Evolutionary conservation across 1,140 invertebrate species (phyloP).

Genomic region (Cotesia chilonis): DNA sequence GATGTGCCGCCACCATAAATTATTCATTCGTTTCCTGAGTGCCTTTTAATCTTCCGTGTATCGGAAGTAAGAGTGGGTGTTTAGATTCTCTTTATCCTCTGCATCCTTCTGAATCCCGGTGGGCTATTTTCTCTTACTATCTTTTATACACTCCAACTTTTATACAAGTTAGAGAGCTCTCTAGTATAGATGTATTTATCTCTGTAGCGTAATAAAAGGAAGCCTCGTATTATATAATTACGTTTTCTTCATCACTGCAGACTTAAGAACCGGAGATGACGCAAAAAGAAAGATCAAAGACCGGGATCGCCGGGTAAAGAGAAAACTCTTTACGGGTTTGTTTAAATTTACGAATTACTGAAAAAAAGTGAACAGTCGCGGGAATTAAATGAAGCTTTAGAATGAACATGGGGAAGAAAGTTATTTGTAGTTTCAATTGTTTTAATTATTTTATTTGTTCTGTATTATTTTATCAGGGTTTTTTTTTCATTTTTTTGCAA

Average conservation of each 20-base stretch:
- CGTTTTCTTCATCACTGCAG: conserved; percentile 22
- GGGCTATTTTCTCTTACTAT: conserved; percentile 21
- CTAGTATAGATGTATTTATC: background rate
- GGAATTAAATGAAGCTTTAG: background rate
- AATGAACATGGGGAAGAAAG: too few species aligned
- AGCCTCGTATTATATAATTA: conserved; percentile 25
- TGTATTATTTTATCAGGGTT: too few species aligned
- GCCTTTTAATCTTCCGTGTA: conserved; percentile 32
- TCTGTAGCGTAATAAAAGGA: background rate
- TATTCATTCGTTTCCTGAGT: conserved; percentile 33
- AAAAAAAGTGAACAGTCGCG: background rate
- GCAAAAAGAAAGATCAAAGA: conserved; percentile 2
- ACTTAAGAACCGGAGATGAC: conserved; percentile 22
- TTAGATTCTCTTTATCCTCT: conserved; percentile 29
- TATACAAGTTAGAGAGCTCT: background rate
- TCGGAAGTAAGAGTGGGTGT: conserved; percentile 30
- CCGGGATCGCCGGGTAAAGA: background rate
- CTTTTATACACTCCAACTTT: background rate
- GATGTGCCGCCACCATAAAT: conserved; percentile 28
- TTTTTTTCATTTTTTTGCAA: too few species aligned
- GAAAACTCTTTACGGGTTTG: background rate
- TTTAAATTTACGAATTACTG: background rate
- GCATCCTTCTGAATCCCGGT: background rate
- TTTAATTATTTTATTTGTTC: too few species aligned
- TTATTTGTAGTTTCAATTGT: too few species aligned